Percentiles rank a stretch among this genome's conserved stretches.
Evolutionary conservation across 2,113 vertebrate genomes (phyloP).

Genomic region (Bufo bufo): DNA sequence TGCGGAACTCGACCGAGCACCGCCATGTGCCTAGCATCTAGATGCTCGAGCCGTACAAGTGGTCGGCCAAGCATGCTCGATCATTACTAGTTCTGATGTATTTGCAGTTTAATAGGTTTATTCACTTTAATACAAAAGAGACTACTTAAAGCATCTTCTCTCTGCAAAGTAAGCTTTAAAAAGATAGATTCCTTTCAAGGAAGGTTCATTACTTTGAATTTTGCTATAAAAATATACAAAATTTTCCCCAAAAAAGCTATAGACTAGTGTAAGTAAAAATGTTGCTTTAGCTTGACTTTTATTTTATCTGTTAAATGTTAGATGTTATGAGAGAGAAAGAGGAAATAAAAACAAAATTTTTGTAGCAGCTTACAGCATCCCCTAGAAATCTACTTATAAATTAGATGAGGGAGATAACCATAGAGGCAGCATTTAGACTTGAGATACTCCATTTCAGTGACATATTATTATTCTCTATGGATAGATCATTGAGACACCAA

Average conservation of each 20-base stretch:
- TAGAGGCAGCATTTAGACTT: conserved; percentile 10
- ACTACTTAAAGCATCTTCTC: conserved; percentile 20
- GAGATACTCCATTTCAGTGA: conserved; percentile 8
- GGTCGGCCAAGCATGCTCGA: no score
- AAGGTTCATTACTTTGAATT: conserved; percentile 16
- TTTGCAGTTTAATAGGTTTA: conserved; percentile 41
- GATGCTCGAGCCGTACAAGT: no score
- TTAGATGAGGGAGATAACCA: conserved; percentile 2
- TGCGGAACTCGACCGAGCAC: no score
- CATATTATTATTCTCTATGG: conserved; percentile 49
- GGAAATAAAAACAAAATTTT: not conserved
- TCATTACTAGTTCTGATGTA: not conserved
- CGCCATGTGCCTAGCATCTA: no score
- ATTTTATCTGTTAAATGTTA: conserved; percentile 16
- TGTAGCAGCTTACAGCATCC: not conserved
- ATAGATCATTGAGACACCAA: conserved; percentile 32
- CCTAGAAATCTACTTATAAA: conserved; percentile 30
- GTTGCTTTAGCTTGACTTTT: conserved; percentile 5
- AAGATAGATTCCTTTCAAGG: conserved; percentile 23
- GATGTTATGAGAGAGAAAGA: conserved; percentile 13
- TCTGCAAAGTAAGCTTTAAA: conserved; percentile 38
- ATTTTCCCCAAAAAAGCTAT: not conserved
- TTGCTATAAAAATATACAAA: conserved; percentile 3
- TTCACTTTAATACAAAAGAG: conserved; percentile 17
- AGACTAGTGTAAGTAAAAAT: conserved; percentile 13